A percentile compares a stretch with the other conserved stretches of the same genome.
Conservation (phyloP, 2,113 vertebrate species). For the Heptranchias perlo region DNA sequence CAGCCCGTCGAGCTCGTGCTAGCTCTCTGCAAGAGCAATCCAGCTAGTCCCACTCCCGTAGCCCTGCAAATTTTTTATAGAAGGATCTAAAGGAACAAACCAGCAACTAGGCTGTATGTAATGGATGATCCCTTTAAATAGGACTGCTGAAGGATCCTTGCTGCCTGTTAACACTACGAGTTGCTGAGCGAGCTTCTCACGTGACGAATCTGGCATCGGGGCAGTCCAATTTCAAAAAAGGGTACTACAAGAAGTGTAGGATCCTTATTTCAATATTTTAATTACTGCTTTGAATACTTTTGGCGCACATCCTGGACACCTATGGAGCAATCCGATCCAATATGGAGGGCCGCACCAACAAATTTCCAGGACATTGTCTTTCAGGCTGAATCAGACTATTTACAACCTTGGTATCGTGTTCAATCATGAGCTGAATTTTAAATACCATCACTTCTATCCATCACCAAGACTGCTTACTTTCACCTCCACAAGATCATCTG, state of each 20-base stretch:
- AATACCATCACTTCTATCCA: not conserved
- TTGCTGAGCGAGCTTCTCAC: too few species aligned
- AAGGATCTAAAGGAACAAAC: too few species aligned
- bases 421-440: not conserved
- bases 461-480: not conserved
- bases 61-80: too few species aligned
- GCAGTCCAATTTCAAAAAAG: not conserved
- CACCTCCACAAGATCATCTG: not conserved
- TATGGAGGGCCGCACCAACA: not conserved
- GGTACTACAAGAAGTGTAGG: not conserved
- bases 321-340: not conserved
- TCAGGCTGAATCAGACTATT: not conserved
- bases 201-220: too few species aligned
- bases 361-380: not conserved
- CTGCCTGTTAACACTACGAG: too few species aligned
- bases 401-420: not conserved
- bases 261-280: not conserved
- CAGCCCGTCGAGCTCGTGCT: too few species aligned
- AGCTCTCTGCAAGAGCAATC: too few species aligned
- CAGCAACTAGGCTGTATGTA: too few species aligned
- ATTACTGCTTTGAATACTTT: not conserved
- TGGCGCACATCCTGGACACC: not conserved
- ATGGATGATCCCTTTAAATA: too few species aligned
- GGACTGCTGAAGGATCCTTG: too few species aligned
- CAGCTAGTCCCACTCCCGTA: too few species aligned